A percentile compares a stretch with the other conserved stretches of the same genome.
These are phyloP conservation scores for Diploscapter pachys DNA, from an alignment of 1,140 invertebrate species.

Conservation along the genomic window DNA sequence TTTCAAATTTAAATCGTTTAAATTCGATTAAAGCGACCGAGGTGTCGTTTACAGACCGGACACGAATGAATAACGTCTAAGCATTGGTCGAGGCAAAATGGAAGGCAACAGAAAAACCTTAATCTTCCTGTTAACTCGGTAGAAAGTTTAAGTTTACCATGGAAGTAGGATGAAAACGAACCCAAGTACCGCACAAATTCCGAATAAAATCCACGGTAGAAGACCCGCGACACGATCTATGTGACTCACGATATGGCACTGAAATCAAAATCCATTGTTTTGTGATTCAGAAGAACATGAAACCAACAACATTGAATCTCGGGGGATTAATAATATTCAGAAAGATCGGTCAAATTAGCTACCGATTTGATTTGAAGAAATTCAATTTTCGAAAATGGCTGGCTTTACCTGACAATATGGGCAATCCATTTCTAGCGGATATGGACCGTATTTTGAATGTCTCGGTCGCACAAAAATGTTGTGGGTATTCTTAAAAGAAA, in stretches of 20 bases:
- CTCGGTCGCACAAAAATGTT: too few species aligned
- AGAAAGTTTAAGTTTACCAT: conserved; percentile 20
- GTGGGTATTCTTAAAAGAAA: too few species aligned
- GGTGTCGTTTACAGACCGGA: conserved; percentile 50
- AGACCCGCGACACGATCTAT: conserved; percentile 41
- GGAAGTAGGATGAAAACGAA: conserved; percentile 47
- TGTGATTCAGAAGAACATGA: conserved; percentile 5
- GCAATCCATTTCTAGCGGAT: conserved; percentile 54
- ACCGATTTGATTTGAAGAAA: background rate
- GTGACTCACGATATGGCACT: conserved; percentile 50
- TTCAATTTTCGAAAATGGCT: background rate
- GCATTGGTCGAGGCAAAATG: conserved; percentile 53
- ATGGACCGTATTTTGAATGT: conserved; percentile 38
- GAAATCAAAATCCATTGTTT: conserved; percentile 12
- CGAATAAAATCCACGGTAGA: conserved; percentile 52
- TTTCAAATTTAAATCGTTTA: background rate
- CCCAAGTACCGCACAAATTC: conserved; percentile 44
- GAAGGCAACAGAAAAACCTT: conserved; percentile 48
- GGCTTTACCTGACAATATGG: conserved; percentile 36
- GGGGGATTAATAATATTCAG: background rate
- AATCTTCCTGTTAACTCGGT: too few species aligned
- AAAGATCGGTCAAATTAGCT: conserved; percentile 19
- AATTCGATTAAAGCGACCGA: conserved; percentile 50
- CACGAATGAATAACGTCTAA: conserved; percentile 53
- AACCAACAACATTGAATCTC: conserved; percentile 5